Evolutionary conservation across 1,140 invertebrate genomes (phyloP), one percentile per base, ranked within the genome.

Genomic region (Drosophila watanabei): DNA sequence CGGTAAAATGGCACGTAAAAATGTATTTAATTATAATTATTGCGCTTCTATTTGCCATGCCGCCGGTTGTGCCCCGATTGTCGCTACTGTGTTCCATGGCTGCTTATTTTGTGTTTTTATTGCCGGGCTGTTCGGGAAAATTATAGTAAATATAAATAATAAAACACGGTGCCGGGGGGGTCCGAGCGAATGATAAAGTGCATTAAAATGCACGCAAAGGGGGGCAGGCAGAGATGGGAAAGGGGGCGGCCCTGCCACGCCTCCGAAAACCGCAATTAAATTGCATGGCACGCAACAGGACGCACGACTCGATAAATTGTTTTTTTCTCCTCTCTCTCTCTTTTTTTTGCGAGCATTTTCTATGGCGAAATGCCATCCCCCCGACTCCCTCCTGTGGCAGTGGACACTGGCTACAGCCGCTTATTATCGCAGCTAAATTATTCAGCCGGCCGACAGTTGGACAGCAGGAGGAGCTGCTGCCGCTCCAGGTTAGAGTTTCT

Each of bases 11-110:
- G 82, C 85, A 90, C 86, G 85, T 85, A 89, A 89, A 90, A 89
- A 86, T 84, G 87, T 83, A 89, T 90, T 90, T 90, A 89, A 89
- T 89, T 89, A 89, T 89, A 90, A 90, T 90, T 90, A 90, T 89
- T 89, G 75, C 81, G 69, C 63, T 88, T 89, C 85, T 79, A 69
- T 78, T 58, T 63, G 65, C 39, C 72, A 13, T 43, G 45, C 52
- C 56, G 2, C 65, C 56, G 20, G 35, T n/a, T n/a, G n/a, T n/a
- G n/a, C 30, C 57, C 48, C 43, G 48, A 49, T 46, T 69, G 45
- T 46, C 41, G 30, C 24, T 52, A 16, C 24, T 33, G 49, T 52
- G 41, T 61, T 28, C 58, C 45, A 32, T 14, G 41, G 56, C 51
- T 70, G 76, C 45, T 78, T 78, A 57, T 61, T 61, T 79, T 61